Evolutionary conservation across 2,888 invertebrate genomes (phyloP), one percentile per base, ranked within the genome.

Genomic region (Geotrupes spiniger): DNA sequence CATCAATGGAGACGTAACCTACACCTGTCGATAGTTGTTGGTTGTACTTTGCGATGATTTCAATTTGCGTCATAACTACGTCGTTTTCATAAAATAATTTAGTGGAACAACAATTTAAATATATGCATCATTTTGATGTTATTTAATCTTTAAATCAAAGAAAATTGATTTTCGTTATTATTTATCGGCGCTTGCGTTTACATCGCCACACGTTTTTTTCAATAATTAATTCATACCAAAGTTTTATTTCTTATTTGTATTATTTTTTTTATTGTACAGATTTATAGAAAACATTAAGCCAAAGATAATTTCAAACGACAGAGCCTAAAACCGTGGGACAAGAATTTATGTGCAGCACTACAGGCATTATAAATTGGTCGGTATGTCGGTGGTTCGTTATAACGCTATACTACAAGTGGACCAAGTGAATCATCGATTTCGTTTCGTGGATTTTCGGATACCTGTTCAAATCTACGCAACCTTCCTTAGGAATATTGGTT

Each of bases 381-480:
- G 63, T 64, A 64, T 64, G 63, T 63, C 63, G 59, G 61, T 62
- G 61, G 62, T 62, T 66, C 63, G 62, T 66, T 63, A 62, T 61
- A 57, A 59, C 59, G 62, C 62, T 64, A 61, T 63, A 61, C 60
- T 57, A 54, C 52, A 54, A 59, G 60, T 61, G 58, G 63, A 58
- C 64, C 63, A 63, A 47, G 31, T 37, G 44, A 46, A 46, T 49
- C 37, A 46, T 60, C 49, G 51, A 42, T 56, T 52, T 53, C 38
- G 43, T 46, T 37, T 40, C 43, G 50, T 50, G 54, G 52, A 49
- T 49, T 57, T 54, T 55, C 42, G 25, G 46, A 39, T 45, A 43
- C 38, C 55, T 46, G 41, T 29, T 33, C 51, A 43, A 41, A 52
- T 45, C 31, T 46, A 21, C 38, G 25, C 42, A 54, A 29, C 39